phyloP scores from a whole-genome alignment of 2,113 vertebrate genomes.

The Ceyx cyanopectus region DNA sequence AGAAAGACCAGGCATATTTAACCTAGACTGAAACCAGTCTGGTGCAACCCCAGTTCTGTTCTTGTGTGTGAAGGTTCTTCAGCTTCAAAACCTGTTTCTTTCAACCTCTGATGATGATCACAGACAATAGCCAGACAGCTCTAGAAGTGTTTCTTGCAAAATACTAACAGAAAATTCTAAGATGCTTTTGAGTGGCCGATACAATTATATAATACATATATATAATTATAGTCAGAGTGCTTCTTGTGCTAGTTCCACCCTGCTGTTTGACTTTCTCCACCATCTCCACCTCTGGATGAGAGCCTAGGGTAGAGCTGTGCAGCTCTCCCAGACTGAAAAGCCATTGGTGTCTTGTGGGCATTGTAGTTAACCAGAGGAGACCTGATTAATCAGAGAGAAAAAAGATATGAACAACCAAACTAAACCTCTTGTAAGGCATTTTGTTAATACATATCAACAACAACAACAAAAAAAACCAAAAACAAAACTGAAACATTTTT shows the following conservation, averaged over 20 bases:
- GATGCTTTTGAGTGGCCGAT: neutral
- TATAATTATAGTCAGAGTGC: neutral
- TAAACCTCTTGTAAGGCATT: neutral
- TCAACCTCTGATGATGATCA: neutral
- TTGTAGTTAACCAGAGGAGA: neutral
- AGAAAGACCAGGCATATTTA: neutral
- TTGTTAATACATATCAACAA: neutral
- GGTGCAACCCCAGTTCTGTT: neutral
- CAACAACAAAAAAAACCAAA: neutral
- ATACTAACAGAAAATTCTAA: neutral
- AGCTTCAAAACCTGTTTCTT: neutral
- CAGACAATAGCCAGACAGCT: neutral
- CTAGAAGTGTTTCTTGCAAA: neutral
- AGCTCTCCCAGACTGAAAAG: neutral
- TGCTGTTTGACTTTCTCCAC: neutral
- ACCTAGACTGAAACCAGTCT: conserved; percentile 2
- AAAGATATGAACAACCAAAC: neutral
- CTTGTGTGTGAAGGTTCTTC: neutral
- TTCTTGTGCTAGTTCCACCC: neutral
- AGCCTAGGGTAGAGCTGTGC: neutral
- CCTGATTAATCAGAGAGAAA: neutral
- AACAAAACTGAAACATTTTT: neutral
- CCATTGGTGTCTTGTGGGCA: neutral
- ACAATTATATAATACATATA: neutral
- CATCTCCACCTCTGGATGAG: neutral